Base-by-base conservation (phyloP, 2,113 vertebrate species). In the Ciconia maguari region DNA sequence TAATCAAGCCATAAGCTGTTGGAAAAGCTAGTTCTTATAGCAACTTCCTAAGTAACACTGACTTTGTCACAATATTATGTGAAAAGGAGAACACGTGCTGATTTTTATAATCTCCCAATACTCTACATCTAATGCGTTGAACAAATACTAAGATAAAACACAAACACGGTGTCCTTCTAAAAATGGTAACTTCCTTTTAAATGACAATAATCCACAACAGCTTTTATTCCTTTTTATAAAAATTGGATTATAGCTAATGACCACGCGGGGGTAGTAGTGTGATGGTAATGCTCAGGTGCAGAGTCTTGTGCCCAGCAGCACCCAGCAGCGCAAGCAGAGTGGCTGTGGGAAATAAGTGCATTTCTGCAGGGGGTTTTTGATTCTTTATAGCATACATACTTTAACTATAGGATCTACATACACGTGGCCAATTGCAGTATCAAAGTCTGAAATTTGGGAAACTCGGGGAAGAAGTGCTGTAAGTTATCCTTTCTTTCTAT, bases 191-290 rank as follows among this genome's bases (percentile, higher is more conserved):
- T 62, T 82, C 15, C 11, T 89, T 84, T 61, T 20, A 76, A 76
- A 36, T 27, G 3, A 36, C 69, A 68, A 68, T 18, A 38, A 87
- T n/a, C 21, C 8, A 26, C 18, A 48, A 36, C 61, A 74, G 21
- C 11, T 68, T 54, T 21, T 11, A 32, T 17, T 38, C 5, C 10
- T 52, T 74, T 62, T 3, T 11, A 42, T 25, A 71, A 88, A 58
- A 71, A 22, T 3, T 58, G 55, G 85, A 77, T 75, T 97, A 61
- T 41, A 85, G 25, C 19, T 13, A 9, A 41, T 79, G 61, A 62
- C 98, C 98, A 98, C 98, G 55, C 11, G 98, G 96, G 97, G 98
- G 98, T 77, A 95, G 97, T 34, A 72, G 87, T 10, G 97, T 36
- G 80, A 95, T 14, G 10, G 62, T 44, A 89, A 95, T 71, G 79